Conservation (phyloP, 2,888 invertebrate species). For the Synanthedon formicaeformis region DNA sequence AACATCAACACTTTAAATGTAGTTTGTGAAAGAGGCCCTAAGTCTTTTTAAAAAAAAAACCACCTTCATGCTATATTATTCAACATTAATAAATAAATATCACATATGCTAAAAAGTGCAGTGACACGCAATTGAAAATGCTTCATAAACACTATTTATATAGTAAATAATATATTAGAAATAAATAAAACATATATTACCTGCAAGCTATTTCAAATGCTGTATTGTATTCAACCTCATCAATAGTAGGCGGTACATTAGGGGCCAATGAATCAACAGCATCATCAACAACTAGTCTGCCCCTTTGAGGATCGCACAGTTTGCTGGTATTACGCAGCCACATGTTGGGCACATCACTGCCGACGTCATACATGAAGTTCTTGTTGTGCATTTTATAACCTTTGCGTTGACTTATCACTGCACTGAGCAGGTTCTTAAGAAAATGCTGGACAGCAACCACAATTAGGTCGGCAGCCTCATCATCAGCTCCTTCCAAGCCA, state of each 20-base stretch:
- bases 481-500: constrained; percentile 87
- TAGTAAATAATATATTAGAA: not conserved
- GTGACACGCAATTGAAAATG: too few relatives aligned
- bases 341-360: constrained; percentile 82
- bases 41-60: too few relatives aligned
- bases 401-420: constrained; percentile 83
- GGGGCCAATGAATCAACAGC: constrained; percentile 75
- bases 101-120: too few relatives aligned
- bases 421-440: constrained; percentile 84
- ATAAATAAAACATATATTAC: constrained; percentile 16
- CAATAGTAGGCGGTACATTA: constrained; percentile 75
- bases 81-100: too few relatives aligned
- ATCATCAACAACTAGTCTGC: constrained; percentile 70
- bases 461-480: constrained; percentile 84
- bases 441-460: constrained; percentile 83
- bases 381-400: constrained; percentile 81
- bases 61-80: too few relatives aligned
- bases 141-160: too few relatives aligned
- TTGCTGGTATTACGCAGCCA: constrained; percentile 81
- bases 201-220: constrained; percentile 80
- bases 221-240: constrained; percentile 80
- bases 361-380: constrained; percentile 83
- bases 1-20: too few relatives aligned
- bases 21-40: too few relatives aligned
- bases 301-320: constrained; percentile 73